These are phyloP conservation scores for Pteria penguin DNA, from an alignment of 2,888 invertebrate genomes.

Conservation along the genomic window DNA sequence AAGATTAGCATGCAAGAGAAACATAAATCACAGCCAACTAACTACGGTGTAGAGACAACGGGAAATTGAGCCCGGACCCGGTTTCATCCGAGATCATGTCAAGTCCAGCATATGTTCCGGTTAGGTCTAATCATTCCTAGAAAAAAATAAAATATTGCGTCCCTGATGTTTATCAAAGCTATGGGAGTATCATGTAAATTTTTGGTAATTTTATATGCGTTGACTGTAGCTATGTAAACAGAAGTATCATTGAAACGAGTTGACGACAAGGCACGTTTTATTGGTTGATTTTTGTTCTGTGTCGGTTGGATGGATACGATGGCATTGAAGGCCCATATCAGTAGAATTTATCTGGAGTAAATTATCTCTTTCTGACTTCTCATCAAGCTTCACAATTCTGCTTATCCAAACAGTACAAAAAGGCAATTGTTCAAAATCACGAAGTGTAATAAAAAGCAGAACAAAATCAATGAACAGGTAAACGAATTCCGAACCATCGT, in stretches of 20 bases:
- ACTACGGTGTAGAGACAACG: conserved; percentile 4
- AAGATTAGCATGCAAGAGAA: conserved; percentile 11
- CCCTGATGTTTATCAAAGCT: conserved; percentile 1
- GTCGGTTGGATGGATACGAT: not conserved
- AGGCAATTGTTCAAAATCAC: not conserved
- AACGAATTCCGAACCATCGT: not conserved
- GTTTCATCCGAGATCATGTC: conserved; percentile 22
- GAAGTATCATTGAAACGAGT: not conserved
- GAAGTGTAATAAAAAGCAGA: not conserved
- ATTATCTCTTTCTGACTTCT: not conserved
- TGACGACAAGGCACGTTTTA: not conserved
- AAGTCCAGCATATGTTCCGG: conserved; percentile 37
- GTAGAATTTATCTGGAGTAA: not conserved
- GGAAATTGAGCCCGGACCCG: conserved; percentile 43
- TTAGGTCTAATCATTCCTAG: conserved; percentile 9
- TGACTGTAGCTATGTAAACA: not conserved
- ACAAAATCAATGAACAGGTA: not conserved
- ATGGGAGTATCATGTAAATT: not conserved
- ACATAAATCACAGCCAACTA: conserved; percentile 17
- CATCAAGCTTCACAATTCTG: not conserved
- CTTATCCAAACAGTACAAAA: not conserved
- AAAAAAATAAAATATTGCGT: not conserved
- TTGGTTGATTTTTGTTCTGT: not conserved
- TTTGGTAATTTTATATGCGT: not conserved
- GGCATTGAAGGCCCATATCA: not conserved